Base-by-base conservation (phyloP, 2,888 invertebrate genomes). In the Mylabris sibirica region DNA sequence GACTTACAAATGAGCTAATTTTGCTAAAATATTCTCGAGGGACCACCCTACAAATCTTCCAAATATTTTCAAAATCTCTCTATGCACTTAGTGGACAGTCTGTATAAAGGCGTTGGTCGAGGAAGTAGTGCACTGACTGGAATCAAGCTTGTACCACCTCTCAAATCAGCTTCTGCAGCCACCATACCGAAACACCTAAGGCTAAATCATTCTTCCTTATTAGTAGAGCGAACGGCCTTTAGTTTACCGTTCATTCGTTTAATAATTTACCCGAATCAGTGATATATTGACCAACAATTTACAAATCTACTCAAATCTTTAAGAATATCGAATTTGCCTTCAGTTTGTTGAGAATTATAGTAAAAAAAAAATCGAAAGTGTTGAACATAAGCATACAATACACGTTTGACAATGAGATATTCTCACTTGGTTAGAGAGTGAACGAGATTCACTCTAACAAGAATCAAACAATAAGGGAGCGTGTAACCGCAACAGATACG, bases 101-200 rank as follows among this genome's bases (percentile, higher is more conserved):
- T 44, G 17, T 44, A 20, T 49, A 49, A 20, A 49, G 49, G 49
- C 49, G 49, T 59, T 34, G 44, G 38, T 34, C 30, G 22, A 71
- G 72, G 72, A 72, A 72, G 72, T 72, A 72, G 72, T 71, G 72
- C 72, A 69, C 64, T 62, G 60, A 61, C 63, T 70, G 38, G 20
- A 41, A 24, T 24, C 57, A 20, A 66, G 67, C 64, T 41, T 64
- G 63, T 62, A 67, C 44, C 59, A 67, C 44, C 49, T 65, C 64
- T 22, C 70, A 59, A 65, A 64, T 59, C 66, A 61, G 41, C 41
- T 22, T 64, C 66, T 61, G 68, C 30, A 30, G 30, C 30, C 30
- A 30, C 30, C 30, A 30, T 30, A 30, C 30, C 30, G 30, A 30
- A 30, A 30, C 30, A 26, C 30, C n/a, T 22, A 9, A 49, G 11